Base-by-base conservation (phyloP, 2,888 invertebrate genomes). In the Cancer borealis region DNA sequence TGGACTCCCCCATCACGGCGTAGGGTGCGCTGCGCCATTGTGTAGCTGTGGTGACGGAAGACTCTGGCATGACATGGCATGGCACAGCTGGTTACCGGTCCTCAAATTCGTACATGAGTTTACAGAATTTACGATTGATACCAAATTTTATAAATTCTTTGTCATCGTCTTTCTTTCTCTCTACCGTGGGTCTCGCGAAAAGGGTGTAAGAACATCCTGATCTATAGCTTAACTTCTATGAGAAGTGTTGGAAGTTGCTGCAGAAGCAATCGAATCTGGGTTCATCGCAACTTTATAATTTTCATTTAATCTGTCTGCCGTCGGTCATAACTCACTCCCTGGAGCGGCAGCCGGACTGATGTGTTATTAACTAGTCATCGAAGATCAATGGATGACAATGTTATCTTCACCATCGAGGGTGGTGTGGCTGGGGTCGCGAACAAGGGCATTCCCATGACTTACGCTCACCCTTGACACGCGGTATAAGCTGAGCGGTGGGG, bases 321-420 rank as follows among this genome's bases (percentile, higher is more conserved):
- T 14, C 30, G 30, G 79, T 30, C 26, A 14, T 79, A 79, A 79
- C 79, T 79, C 79, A 30, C 30, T 79, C 30, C 26, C 30, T 14
- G 12, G 79, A 30, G 30, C 30, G 79, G 79, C 79, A 79, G 79
- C 79, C 8, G 26, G 79, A 79, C 79, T 79, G 79, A 79, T 79
- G 79, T 79, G 79, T 79, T 79, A 79, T 79, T 79, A 79, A 79
- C 79, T 30, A 79, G 79, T 79, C 79, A 14, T 79, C 30, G 79
- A 79, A 79, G 79, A 79, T 79, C 79, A 79, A 79, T 79, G 79
- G 79, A 12, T 79, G 79, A 79, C 79, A 79, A 30, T 79, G 79
- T 79, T 79, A 79, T 79, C 79, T 79, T 26, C 79, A 30, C 79
- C 79, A 79, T 79, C 79, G 30, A 17, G 66, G n/a, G 79, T 79